A percentile compares a stretch with the other conserved stretches of the same genome.
Evolutionary conservation across 1,140 invertebrate genomes (phyloP).

Genomic region (Zaprionus lachaisei): DNA sequence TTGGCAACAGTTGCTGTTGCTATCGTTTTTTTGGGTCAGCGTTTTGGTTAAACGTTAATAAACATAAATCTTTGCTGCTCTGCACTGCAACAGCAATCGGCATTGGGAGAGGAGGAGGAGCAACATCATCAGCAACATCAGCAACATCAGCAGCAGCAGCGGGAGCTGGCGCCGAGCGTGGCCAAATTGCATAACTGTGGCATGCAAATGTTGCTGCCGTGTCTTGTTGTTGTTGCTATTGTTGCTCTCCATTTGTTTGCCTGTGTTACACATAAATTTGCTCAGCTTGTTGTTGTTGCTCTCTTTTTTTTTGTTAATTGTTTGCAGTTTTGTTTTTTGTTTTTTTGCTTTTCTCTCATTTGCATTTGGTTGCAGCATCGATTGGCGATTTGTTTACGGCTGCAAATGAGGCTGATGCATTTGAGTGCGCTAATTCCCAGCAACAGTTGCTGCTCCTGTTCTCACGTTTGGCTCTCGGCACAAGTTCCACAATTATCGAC

Average conservation of each 20-base stretch:
- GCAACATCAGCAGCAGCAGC: not conserved
- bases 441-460: constrained; percentile 18
- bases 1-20: constrained; percentile 21
- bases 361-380: constrained; percentile 77
- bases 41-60: constrained; percentile 79
- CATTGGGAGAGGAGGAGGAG: not conserved
- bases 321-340: constrained; percentile 59
- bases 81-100: constrained; percentile 55
- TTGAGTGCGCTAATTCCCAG: constrained; percentile 60
- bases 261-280: constrained; percentile 76
- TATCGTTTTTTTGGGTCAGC: constrained; percentile 68
- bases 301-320: constrained; percentile 57
- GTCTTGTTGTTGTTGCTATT: constrained; percentile 22
- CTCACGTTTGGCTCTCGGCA: constrained; percentile 4
- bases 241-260: constrained; percentile 39
- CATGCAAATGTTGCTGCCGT: constrained; percentile 57
- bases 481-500: constrained; percentile 12
- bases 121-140: not conserved
- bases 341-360: constrained; percentile 63
- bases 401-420: constrained; percentile 31
- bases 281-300: constrained; percentile 46
- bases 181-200: constrained; percentile 67
- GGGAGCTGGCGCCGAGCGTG: constrained; percentile 6
- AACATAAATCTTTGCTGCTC: constrained; percentile 71
- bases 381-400: constrained; percentile 73